These are phyloP conservation scores for Semibalanus balanoides DNA, from an alignment of 1,140 invertebrate species.

Conservation along the genomic window DNA sequence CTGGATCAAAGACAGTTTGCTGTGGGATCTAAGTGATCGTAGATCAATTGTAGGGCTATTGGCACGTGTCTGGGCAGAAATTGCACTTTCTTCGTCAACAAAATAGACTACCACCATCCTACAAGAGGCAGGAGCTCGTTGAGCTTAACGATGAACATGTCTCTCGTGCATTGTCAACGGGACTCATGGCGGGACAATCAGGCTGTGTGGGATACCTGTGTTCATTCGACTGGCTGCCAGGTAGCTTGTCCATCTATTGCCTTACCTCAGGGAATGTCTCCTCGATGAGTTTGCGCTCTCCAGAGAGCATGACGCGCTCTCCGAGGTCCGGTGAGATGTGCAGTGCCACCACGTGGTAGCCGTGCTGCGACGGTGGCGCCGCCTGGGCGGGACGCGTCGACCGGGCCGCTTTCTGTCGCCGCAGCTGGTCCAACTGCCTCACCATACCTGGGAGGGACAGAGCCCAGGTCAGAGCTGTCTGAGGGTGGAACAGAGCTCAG, in stretches of 20 bases:
- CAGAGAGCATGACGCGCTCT: slow-evolving; percentile 69
- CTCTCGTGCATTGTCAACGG: no score
- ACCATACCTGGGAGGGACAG: slow-evolving; percentile 15
- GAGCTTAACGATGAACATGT: no score
- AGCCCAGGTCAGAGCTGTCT: background rate
- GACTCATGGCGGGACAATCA: no score
- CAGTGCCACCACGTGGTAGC: slow-evolving; percentile 67
- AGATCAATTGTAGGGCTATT: no score
- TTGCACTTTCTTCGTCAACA: no score
- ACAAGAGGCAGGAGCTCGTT: no score
- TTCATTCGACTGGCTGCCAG: no score
- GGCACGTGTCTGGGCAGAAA: no score
- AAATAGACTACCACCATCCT: no score
- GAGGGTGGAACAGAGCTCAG: no score
- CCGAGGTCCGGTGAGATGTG: slow-evolving; percentile 79
- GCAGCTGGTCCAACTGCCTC: slow-evolving; percentile 20
- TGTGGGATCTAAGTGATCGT: background rate
- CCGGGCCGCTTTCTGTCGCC: slow-evolving; percentile 13
- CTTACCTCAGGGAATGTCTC: slow-evolving; percentile 76
- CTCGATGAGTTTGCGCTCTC: slow-evolving; percentile 59
- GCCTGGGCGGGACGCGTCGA: background rate
- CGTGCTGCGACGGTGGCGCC: slow-evolving; percentile 26
- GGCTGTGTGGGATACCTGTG: no score
- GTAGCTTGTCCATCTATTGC: no score
- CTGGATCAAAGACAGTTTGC: background rate